Percentiles rank a stretch among this genome's conserved stretches.
phyloP scores from a whole-genome alignment of 2,888 invertebrate species.

The Auanema freiburgensis region DNA sequence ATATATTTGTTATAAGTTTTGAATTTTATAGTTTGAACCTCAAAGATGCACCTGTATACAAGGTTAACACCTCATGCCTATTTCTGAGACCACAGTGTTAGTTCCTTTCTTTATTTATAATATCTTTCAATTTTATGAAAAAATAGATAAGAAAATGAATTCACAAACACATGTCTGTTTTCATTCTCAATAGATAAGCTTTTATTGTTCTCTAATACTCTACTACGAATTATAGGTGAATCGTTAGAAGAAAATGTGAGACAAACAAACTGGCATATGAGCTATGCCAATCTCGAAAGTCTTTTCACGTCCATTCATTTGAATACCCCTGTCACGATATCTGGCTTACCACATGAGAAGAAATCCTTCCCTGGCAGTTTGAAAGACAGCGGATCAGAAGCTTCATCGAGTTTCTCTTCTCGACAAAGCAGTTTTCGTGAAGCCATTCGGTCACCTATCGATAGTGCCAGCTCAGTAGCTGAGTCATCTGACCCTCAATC shows the following conservation, averaged over 20 bases:
- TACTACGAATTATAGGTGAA: neutral
- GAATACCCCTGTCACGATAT: slow-evolving; percentile 21
- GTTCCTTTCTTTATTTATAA: neutral
- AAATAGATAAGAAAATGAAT: neutral
- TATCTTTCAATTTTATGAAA: neutral
- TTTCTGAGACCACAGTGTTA: slow-evolving; percentile 32
- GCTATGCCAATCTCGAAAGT: slow-evolving; percentile 32
- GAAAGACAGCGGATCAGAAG: neutral
- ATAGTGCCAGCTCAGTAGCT: no score
- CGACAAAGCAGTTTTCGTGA: no score
- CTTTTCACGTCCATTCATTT: slow-evolving; percentile 28
- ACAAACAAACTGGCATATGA: slow-evolving; percentile 40
- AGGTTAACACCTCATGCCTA: slow-evolving; percentile 35
- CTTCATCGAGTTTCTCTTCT: no score
- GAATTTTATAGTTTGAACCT: slow-evolving; percentile 16
- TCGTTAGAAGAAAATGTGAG: slow-evolving; percentile 33
- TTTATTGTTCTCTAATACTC: neutral
- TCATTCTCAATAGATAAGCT: no score
- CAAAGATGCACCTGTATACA: slow-evolving; percentile 25
- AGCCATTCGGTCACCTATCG: no score
- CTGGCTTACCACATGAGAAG: slow-evolving; percentile 13
- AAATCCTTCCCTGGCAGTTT: neutral
- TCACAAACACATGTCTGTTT: no score
- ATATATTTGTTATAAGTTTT: slow-evolving; percentile 8
- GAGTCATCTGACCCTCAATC: no score